These are phyloP conservation scores for Drosophila gunungcola DNA, from an alignment of 1,140 invertebrate species.

Conservation along the genomic window DNA sequence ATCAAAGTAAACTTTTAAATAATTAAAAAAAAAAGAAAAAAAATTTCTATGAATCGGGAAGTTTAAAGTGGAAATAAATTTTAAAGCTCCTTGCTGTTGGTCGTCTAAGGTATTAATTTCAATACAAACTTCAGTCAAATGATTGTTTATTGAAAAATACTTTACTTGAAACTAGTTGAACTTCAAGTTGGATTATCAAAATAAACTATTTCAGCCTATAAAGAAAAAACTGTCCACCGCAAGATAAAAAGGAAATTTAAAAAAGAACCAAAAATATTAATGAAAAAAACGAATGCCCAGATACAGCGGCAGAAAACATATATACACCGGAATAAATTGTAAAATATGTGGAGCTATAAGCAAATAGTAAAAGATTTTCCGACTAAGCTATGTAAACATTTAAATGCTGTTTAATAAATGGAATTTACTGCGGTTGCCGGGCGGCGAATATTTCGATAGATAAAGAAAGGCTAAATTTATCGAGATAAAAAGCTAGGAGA, in stretches of 20 bases:
- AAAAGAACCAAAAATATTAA: constrained; percentile 2
- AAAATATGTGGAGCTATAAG: constrained; percentile 22
- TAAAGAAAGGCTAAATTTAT: constrained; percentile 20
- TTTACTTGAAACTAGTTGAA: too few relatives aligned
- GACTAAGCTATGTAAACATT: constrained; percentile 20
- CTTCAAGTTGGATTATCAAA: too few relatives aligned
- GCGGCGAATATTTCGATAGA: background rate
- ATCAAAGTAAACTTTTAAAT: background rate
- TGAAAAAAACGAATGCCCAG: constrained; percentile 1
- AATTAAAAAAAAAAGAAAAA: background rate
- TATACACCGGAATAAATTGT: constrained; percentile 7
- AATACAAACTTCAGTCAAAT: too few relatives aligned
- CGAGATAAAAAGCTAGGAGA: constrained; percentile 12
- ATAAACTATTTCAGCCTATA: too few relatives aligned
- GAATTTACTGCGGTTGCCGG: constrained; percentile 17
- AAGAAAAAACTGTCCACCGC: background rate
- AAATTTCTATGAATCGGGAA: too few relatives aligned
- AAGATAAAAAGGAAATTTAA: background rate
- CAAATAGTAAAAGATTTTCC: constrained; percentile 11
- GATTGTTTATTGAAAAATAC: too few relatives aligned
- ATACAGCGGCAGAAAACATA: background rate
- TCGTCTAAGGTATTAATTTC: too few relatives aligned
- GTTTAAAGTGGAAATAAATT: too few relatives aligned
- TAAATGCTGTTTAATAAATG: constrained; percentile 28
- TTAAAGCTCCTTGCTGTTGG: too few relatives aligned